Base-by-base conservation (phyloP, 92 coral and sea anemone species). In the Epizoanthus ramosus region DNA sequence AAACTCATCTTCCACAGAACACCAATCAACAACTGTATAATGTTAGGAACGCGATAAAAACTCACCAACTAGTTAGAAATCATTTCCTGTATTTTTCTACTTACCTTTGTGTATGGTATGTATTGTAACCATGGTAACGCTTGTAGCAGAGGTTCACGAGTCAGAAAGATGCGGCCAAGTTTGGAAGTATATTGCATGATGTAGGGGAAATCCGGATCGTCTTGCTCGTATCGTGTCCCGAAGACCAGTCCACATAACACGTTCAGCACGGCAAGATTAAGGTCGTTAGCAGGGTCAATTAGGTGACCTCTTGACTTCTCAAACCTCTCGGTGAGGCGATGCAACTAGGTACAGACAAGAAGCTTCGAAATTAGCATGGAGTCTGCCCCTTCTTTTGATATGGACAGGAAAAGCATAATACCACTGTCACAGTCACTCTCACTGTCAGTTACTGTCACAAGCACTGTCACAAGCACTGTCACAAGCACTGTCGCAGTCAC, bases 81-180 rank as follows among this genome's bases (percentile, higher is more conserved):
- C 45, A 5, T 41, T 4, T 41, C 6, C 6, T 41, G 45, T 41
- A 41, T 8, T 41, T 3, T 47, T 47, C 53, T 47, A 47, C 14
- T 65, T 28, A 65, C 70, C 70, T 65, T 65, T 10, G 70, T 65
- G 16, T 65, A 65, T 65, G 70, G 70, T 65, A 65, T 22, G 43
- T 28, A 65, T 37, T 65, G 70, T 37, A 65, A 5, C 70, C 70
- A 65, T 28, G 70, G 70, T 8, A 31, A 65, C 14, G 35, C 70
- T 28, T 65, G 70, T 5, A 65, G 70, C 17, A 65, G 18, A 24
- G 70, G 70, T 14, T 65, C 70, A 28, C 70, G 70, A 8, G 70
- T 24, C 39, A 65, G 41, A 7, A 65, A 65, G 7, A 25, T 25
- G 24, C 70, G 70, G 41, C 41, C 41, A 24, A n/a, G 25, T 16